Evolutionary conservation across 2,888 invertebrate genomes (phyloP), one percentile per base, ranked within the genome.

Genomic region (Xanthostigma xanthostigma): DNA sequence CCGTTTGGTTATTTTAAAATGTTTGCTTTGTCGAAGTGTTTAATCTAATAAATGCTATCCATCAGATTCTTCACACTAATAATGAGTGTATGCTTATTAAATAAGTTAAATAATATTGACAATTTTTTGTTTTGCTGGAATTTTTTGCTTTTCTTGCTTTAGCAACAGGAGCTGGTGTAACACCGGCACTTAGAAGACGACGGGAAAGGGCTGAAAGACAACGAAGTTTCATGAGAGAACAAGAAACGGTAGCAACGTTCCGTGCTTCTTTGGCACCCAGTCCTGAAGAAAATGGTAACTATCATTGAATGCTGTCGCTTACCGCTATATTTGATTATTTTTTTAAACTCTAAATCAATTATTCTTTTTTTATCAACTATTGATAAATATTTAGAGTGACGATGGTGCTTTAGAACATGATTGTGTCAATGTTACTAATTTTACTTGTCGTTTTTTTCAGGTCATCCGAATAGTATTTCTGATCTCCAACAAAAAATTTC

Each of bases 131-230:
- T 33, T 36, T 42, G 49, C 35, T 39, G 43, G 39, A 12, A 48
- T 12, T 9, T 37, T 42, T 33, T 54, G 53, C 43, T 56, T 53
- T 42, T 49, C 52, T 51, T 58, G 60, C 62, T 62, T 60, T 63
- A 67, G 69, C 65, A 51, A 64, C 63, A 57, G 78, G 78, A 59
- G 84, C 81, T 60, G 90, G 88, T 57, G 79, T 90, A 34, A 89
- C 83, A 34, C 84, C 90, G 41, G 87, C 85, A 46, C 70, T 91
- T 53, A 75, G 84, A 58, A 75, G 88, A 57, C 74, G 91, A 51
- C 74, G 89, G 52, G 89, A 90, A 61, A 75, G 91, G 53, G 88
- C 82, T 42, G 88, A 89, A 57, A 74, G 91, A 52, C 90, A 91
- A 62, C 79, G 86, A 48, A 85, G 84, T 61, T 87, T 89, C 60